phyloP scores from a whole-genome alignment of 2,888 invertebrate species.

The Acrocyrtus sp. region DNA sequence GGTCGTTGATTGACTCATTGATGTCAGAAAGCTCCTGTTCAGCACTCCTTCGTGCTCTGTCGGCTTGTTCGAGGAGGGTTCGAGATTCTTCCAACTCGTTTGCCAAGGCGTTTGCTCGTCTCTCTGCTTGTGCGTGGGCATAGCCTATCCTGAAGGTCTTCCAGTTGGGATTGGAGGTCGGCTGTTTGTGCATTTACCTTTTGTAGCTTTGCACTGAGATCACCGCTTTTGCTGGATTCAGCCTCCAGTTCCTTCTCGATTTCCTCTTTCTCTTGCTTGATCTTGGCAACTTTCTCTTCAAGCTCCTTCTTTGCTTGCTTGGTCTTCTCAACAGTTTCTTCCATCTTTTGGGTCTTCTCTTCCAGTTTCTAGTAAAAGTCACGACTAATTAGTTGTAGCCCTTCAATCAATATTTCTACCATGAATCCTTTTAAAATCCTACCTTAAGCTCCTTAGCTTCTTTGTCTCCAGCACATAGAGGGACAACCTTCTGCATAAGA shows the following conservation, averaged over 20 bases:
- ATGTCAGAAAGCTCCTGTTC: conserved; percentile 98
- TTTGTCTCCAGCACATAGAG: conserved; percentile 97
- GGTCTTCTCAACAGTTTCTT: conserved; percentile 92
- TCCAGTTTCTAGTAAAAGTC: conserved; percentile 97
- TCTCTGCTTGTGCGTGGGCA: conserved; percentile 87
- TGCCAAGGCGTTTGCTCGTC: conserved; percentile 95
- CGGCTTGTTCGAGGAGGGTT: conserved; percentile 96
- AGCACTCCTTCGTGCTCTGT: conserved; percentile 97
- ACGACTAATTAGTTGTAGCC: too few species aligned
- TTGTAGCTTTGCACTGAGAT: conserved; percentile 91
- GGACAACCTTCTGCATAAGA: conserved; percentile 93
- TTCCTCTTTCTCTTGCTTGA: conserved; percentile 93
- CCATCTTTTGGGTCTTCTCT: conserved; percentile 94
- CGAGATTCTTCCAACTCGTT: conserved; percentile 99
- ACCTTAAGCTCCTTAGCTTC: conserved; percentile 99
- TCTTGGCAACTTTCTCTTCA: conserved; percentile 90
- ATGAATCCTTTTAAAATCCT: too few species aligned
- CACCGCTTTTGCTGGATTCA: conserved; percentile 90
- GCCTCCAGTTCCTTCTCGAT: conserved; percentile 88
- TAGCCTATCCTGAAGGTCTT: conserved; percentile 81
- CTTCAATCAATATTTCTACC: conserved; percentile 53
- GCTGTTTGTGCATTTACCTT: conserved; percentile 95
- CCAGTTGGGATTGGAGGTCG: conserved; percentile 93
- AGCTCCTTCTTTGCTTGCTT: conserved; percentile 97
- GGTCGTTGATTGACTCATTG: conserved; percentile 94